phyloP scores from a whole-genome alignment of 2,797 vertebrate species.

The Rhinoraja longicauda region DNA sequence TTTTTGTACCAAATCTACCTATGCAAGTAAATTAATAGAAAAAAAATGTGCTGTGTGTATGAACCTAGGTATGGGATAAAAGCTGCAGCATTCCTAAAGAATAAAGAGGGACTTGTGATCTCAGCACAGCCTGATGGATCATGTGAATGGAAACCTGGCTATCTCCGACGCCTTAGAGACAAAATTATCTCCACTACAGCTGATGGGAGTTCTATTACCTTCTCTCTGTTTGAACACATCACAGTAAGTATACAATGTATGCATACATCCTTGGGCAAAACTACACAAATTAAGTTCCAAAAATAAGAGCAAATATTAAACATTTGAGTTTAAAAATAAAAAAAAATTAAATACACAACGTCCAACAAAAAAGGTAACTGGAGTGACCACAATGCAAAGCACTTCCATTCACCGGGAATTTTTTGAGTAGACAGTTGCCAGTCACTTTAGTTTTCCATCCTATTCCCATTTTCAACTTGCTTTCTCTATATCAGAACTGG shows the following conservation, averaged over 20 bases:
- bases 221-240: constrained; percentile 80
- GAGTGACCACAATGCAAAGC: too few relatives aligned
- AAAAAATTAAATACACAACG: not conserved
- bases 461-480: too few relatives aligned
- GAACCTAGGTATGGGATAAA: constrained; percentile 77
- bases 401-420: too few relatives aligned
- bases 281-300: not conserved
- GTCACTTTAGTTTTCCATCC: too few relatives aligned
- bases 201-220: constrained; percentile 59
- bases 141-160: constrained; percentile 77
- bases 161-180: constrained; percentile 61
- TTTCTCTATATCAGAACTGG: too few relatives aligned
- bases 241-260: constrained; percentile 66
- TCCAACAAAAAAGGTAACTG: not conserved
- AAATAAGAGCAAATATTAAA: not conserved
- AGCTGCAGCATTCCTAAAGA: constrained; percentile 82
- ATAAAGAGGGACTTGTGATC: constrained; percentile 76
- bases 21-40: not conserved
- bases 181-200: constrained; percentile 67
- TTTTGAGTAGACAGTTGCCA: too few relatives aligned
- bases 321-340: not conserved
- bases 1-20: not conserved
- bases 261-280: not conserved
- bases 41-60: not conserved
- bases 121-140: constrained; percentile 49